Evolutionary conservation across 2,797 vertebrate species (phyloP).

Genomic region (Petrocephalus schoutedeni): DNA sequence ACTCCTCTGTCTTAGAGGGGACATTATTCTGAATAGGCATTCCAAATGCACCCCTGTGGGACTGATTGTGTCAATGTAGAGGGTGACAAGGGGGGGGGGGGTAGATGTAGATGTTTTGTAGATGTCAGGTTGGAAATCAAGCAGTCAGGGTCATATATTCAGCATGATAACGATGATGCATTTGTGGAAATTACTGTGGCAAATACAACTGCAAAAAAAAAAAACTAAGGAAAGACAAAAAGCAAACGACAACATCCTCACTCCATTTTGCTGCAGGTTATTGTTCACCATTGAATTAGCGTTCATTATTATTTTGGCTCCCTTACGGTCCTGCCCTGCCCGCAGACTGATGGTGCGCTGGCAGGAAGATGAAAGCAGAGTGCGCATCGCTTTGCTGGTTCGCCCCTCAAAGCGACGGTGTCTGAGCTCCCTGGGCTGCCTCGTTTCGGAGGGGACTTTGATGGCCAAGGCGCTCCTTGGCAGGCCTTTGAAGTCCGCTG

Average conservation of each 20-base stretch:
- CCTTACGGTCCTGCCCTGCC: neutral
- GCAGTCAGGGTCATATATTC: neutral
- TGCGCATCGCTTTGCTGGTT: neutral
- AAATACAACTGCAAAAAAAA: neutral
- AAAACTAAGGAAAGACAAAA: neutral
- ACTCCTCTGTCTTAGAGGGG: neutral
- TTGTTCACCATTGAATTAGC: neutral
- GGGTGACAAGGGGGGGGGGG: neutral
- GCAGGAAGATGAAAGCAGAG: neutral
- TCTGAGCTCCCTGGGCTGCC: neutral
- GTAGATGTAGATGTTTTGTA: neutral
- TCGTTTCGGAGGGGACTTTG: neutral
- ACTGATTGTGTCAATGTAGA: neutral
- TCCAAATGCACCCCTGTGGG: neutral
- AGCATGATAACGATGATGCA: neutral
- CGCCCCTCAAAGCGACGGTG: neutral
- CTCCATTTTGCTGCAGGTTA: neutral
- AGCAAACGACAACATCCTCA: neutral
- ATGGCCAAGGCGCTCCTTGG: neutral
- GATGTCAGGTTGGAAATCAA: neutral
- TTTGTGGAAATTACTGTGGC: neutral
- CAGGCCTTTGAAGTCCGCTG: neutral
- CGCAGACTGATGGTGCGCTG: neutral
- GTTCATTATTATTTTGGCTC: neutral
- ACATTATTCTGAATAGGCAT: neutral